A percentile compares a stretch with the other conserved stretches of the same genome.
phyloP scores from a whole-genome alignment of 2,888 invertebrate genomes.

The Spodoptera exigua region DNA sequence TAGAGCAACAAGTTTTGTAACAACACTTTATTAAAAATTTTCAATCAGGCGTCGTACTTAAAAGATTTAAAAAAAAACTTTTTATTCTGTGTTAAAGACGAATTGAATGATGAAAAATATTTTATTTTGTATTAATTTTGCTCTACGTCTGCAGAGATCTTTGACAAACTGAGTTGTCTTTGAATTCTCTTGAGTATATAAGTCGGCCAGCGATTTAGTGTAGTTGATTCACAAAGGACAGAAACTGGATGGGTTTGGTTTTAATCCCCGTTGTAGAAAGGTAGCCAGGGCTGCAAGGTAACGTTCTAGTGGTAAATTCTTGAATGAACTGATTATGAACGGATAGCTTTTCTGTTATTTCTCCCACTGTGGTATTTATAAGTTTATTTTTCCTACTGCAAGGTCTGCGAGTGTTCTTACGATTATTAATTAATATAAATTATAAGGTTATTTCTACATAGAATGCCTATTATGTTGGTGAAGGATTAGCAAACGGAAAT shows the following conservation, averaged over 20 bases:
- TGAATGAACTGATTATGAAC: slow-evolving; percentile 40
- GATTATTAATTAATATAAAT: no score
- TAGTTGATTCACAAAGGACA: slow-evolving; percentile 60
- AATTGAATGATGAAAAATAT: slow-evolving; percentile 28
- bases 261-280: slow-evolving; percentile 60
- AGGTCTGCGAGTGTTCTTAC: no score
- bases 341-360: slow-evolving; percentile 8
- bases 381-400: neutral
- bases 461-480: no score
- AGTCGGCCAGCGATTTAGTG: slow-evolving; percentile 62
- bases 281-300: slow-evolving; percentile 64
- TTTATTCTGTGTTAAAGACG: no score
- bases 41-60: slow-evolving; percentile 31
- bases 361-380: neutral
- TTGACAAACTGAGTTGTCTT: slow-evolving; percentile 63
- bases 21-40: neutral
- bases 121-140: slow-evolving; percentile 36
- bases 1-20: slow-evolving; percentile 42
- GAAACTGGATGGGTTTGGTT: slow-evolving; percentile 70
- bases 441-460: no score
- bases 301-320: slow-evolving; percentile 41
- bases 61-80: no score
- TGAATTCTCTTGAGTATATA: slow-evolving; percentile 70
- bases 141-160: slow-evolving; percentile 59
- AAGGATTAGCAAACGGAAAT: no score